Conservation (phyloP, 2,797 vertebrate genomes). For the Helostoma temminkii region DNA sequence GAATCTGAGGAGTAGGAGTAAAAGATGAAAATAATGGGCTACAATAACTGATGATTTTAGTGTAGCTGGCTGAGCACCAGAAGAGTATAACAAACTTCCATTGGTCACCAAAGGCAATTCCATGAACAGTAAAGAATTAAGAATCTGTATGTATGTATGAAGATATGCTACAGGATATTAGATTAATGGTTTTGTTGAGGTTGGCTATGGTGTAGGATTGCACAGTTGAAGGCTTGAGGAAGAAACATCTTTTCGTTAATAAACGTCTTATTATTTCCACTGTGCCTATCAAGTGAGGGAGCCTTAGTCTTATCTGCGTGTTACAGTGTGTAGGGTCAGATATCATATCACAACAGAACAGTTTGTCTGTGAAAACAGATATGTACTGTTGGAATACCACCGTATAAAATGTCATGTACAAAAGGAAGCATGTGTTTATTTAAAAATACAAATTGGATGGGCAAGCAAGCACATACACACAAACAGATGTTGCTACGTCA, state of each 20-base stretch:
- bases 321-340: constrained; percentile 33
- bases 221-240: background rate
- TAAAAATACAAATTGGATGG: constrained; percentile 43
- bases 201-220: background rate
- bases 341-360: constrained; percentile 36
- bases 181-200: background rate
- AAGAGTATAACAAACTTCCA: background rate
- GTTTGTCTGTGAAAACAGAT: constrained; percentile 28
- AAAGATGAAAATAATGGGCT: too few species aligned
- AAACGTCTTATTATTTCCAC: constrained; percentile 33
- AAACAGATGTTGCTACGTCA: constrained; percentile 51
- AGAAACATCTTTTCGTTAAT: constrained; percentile 3
- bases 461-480: constrained; percentile 17
- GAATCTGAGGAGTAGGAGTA: too few species aligned
- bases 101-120: background rate
- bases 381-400: constrained; percentile 35
- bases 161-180: background rate
- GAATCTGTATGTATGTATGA: too few species aligned
- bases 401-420: constrained; percentile 46
- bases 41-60: too few species aligned
- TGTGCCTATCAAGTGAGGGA: constrained; percentile 1
- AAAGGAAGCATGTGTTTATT: constrained; percentile 41
- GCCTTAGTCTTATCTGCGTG: constrained; percentile 37
- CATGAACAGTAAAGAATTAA: background rate
- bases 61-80: too few species aligned